Evolutionary conservation across 1,140 invertebrate genomes (phyloP), one percentile per base, ranked within the genome.

Genomic region (Augochlora pura): DNA sequence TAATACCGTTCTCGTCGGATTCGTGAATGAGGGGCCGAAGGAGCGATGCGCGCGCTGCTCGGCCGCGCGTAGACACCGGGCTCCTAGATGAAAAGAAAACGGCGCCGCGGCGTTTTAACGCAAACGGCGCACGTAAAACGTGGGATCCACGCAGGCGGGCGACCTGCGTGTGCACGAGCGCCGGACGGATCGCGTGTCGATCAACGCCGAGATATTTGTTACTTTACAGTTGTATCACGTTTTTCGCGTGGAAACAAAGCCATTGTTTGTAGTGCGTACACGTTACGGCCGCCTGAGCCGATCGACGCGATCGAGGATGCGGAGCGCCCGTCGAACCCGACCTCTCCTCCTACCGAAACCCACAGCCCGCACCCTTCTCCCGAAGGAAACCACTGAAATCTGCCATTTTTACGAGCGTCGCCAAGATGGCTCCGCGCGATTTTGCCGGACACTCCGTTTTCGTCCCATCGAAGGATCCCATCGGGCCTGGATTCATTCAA

Each of bases 151-250:
- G 67, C 81, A 49, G 25, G 57, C 75, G 52, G 46, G 49, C 59
- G 69, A 14, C 3, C 63, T 67, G 71, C 52, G 46, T 64, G 71
- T 49, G 62, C 74, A 42, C 71, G 77, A 88, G 83, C 82, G 77
- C 81, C 88, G 82, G 88, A 86, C 77, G 78, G 83, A 87, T 92
- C 89, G 91, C 91, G 91, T 93, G 92, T 92, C 88, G 91, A 93
- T 92, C 89, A 69, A 73, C 84, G 80, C 75, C 78, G 80, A 92
- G 91, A 93, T 93, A 93, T 92, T 92, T 93, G 90, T 92, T 92
- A 85, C 89, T 90, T 92, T 91, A 87, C 86, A 90, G 90, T 88
- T 88, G 88, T 91, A 91, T 91, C 89, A 87, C 87, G 87, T 88
- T 90, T 88, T 89, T 87, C 89, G 87, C 84, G 85, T 82, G 87